A percentile compares a stretch with the other conserved stretches of the same genome.
Evolutionary conservation across 1,140 invertebrate genomes (phyloP).

Genomic region (Pseudomyrmex concolor): DNA sequence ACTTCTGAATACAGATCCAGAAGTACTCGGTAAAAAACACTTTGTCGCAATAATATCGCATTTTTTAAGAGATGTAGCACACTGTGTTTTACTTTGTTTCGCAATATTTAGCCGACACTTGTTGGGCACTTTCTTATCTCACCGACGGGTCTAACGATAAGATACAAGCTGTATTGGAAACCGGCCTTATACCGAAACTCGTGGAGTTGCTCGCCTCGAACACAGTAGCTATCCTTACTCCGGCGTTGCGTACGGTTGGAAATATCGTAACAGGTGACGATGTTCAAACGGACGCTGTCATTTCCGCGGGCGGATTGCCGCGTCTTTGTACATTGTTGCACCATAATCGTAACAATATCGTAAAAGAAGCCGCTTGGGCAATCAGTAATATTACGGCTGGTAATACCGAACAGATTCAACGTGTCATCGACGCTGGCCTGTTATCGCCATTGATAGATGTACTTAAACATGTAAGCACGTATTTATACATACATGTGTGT

Average conservation of each 20-base stretch:
- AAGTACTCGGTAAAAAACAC: constrained; percentile 88
- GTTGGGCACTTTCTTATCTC: constrained; percentile 98
- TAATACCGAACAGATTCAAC: constrained; percentile 90
- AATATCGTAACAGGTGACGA: constrained; percentile 95
- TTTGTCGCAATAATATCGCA: not conserved
- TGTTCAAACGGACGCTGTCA: constrained; percentile 95
- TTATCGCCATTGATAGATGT: constrained; percentile 90
- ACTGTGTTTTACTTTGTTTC: constrained; percentile 22
- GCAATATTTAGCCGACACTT: constrained; percentile 91
- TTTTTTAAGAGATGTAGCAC: not conserved
- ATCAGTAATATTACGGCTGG: constrained; percentile 94
- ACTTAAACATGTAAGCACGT: constrained; percentile 86
- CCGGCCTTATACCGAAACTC: constrained; percentile 90
- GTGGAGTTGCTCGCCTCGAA: constrained; percentile 89
- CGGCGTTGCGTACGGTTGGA: constrained; percentile 94
- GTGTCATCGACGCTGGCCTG: constrained; percentile 90
- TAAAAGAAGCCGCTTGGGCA: constrained; percentile 94
- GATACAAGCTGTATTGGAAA: constrained; percentile 93
- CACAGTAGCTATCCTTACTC: constrained; percentile 92
- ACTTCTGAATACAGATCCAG: constrained; percentile 90
- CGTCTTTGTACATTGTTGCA: constrained; percentile 90
- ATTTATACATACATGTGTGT: constrained; percentile 35
- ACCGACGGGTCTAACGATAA: constrained; percentile 97
- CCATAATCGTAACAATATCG: constrained; percentile 89
- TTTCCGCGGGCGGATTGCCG: constrained; percentile 91